Evolutionary conservation across 2,888 invertebrate genomes (phyloP).

Genomic region (Agonopterix heracliana): DNA sequence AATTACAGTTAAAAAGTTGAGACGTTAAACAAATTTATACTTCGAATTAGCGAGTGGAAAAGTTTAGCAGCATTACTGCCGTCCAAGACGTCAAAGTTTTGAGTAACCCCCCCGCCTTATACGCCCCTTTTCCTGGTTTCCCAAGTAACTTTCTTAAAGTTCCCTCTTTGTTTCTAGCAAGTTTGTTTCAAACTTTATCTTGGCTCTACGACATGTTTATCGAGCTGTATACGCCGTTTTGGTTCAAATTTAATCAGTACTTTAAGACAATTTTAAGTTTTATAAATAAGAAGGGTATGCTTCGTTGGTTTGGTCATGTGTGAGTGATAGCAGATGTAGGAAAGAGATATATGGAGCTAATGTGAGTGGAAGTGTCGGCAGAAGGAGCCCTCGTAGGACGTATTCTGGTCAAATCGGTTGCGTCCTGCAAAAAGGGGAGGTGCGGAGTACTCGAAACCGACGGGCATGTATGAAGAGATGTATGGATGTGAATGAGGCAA

Average conservation of each 20-base stretch:
- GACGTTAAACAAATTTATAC: conserved; percentile 76
- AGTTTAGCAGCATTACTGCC: conserved; percentile 51
- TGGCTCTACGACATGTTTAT: conserved; percentile 54
- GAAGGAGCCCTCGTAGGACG: no score
- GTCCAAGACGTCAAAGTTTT: conserved; percentile 64
- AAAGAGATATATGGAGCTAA: no score
- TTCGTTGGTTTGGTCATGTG: no score
- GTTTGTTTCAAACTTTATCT: conserved; percentile 52
- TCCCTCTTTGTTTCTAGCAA: conserved; percentile 61
- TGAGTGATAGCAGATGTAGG: no score
- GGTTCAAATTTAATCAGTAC: background rate
- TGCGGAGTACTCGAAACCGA: no score
- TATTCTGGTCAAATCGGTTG: no score
- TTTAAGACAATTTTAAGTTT: background rate
- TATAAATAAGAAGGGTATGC: no score
- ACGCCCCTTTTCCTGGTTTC: conserved; percentile 40
- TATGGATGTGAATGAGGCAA: no score
- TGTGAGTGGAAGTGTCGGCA: no score
- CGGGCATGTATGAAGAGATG: no score
- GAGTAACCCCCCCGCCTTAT: conserved; percentile 43
- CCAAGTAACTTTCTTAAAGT: conserved; percentile 56
- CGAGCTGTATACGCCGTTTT: conserved; percentile 15
- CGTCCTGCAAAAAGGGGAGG: no score
- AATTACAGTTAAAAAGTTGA: conserved; percentile 74
- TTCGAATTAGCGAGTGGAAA: conserved; percentile 68